Evolutionary conservation across 2,888 invertebrate genomes (phyloP).

Genomic region (Ferrisia virgata): DNA sequence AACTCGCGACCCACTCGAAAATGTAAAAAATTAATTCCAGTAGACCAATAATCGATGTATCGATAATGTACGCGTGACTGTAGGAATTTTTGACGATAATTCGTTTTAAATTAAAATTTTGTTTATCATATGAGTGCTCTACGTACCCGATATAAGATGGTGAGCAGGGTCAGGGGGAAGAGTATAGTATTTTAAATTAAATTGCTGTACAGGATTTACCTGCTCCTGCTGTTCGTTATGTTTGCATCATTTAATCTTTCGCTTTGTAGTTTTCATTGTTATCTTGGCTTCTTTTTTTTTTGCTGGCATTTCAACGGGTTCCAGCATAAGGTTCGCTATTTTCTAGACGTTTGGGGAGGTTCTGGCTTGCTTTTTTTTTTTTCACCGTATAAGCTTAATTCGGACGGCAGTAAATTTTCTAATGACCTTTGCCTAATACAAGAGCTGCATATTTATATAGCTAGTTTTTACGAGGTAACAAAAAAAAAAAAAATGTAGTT

Average conservation of each 20-base stretch:
- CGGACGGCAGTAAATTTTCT: not conserved
- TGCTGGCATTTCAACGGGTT: not conserved
- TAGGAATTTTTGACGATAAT: not conserved
- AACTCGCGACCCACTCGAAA: not conserved
- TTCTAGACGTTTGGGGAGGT: not conserved
- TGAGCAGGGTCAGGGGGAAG: not conserved
- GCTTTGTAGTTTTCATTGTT: not conserved
- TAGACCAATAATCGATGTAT: not conserved
- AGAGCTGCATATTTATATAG: too few species aligned
- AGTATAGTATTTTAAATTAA: not conserved
- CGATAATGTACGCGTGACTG: not conserved
- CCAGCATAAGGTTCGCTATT: not conserved
- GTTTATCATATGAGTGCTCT: not conserved
- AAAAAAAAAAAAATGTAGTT: too few species aligned
- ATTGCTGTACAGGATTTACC: not conserved
- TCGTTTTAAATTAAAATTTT: not conserved
- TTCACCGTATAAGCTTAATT: not conserved
- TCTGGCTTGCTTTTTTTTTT: not conserved
- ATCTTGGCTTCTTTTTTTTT: not conserved
- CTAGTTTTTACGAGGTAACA: too few species aligned
- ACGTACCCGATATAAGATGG: not conserved
- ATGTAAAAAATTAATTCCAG: not conserved
- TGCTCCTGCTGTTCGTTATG: not conserved
- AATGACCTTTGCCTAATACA: not conserved
- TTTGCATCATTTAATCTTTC: constrained; percentile 10